Conservation (phyloP, 2,797 vertebrate species). For the Urocyon cinereoargenteus region DNA sequence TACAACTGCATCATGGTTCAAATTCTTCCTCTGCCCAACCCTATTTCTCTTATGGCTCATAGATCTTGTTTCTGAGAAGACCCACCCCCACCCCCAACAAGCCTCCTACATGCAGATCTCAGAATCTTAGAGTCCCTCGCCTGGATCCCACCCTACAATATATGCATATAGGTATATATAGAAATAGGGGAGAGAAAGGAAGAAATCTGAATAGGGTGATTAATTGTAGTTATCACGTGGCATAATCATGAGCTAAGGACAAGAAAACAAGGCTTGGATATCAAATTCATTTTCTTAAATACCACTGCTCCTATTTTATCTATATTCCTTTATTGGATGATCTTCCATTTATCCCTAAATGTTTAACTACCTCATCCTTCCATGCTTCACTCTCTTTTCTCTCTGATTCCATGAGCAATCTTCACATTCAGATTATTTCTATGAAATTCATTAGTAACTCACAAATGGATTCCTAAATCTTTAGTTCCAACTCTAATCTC, state of each 20-base stretch:
- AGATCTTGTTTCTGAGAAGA: background rate
- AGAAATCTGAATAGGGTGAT: background rate
- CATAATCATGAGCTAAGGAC: background rate
- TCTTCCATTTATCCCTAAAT: background rate
- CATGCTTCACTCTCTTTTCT: background rate
- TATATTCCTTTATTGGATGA: background rate
- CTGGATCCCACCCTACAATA: background rate
- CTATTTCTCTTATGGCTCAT: background rate
- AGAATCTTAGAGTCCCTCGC: background rate
- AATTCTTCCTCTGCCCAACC: background rate
- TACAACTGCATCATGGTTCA: background rate
- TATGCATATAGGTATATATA: background rate
- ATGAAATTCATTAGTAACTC: slow-evolving; percentile 19
- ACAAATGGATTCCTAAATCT: slow-evolving; percentile 6
- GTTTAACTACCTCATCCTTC: background rate
- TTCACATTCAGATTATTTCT: background rate
- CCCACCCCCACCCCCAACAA: background rate
- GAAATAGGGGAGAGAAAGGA: background rate
- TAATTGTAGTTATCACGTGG: background rate
- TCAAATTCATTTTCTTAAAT: background rate
- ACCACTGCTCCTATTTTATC: background rate
- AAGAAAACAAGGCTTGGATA: background rate
- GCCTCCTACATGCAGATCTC: background rate
- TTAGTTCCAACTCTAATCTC: background rate
- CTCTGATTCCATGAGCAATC: background rate